Evolutionary conservation across 2,888 invertebrate genomes (phyloP), one percentile per base, ranked within the genome.

Genomic region (Perizoma flavofasciatum): DNA sequence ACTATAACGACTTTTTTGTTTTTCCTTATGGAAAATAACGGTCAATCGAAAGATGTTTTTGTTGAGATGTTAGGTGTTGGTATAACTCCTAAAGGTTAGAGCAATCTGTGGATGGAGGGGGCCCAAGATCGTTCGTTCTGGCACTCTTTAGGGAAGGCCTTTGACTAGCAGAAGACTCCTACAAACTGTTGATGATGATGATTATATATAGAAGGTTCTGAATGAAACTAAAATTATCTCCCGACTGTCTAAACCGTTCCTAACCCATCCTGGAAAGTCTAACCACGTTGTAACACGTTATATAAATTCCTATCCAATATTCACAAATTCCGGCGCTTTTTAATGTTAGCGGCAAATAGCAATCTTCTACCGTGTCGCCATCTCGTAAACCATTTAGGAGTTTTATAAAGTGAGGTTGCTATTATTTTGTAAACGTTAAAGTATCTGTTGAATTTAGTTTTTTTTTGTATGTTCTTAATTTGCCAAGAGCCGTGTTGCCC

Each of bases 291-390:
- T 77, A 74, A 75, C 80, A 76, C 71, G 83, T 86, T 85, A 89
- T 89, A 90, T 90, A 92, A 91, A 90, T 90, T 90, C 89, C 83
- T 72, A 81, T 83, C 90, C 90, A 91, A 91, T 90, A 90, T 90
- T 85, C 90, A 91, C 91, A 91, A 91, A 91, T 91, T 89, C 79
- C 73, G 50, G 70, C 55, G 73, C 81, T 83, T 88, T 87, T 87
- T 88, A 88, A 88, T 86, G 83, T 77, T 65, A 64, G 61, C 66
- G 66, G 84, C 81, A 88, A 88, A 89, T 88, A 88, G 89, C 90
- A 88, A 87, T 88, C 81, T 86, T 78, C 83, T 71, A 73, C 70
- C 74, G 67, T 72, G 79, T 80, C 82, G 74, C 74, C 79, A 50
- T 56, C 70, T 72, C 74, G 76, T 83, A 81, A 81, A 81, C 72